Conservation (phyloP, 1,140 invertebrate genomes). For the Ostrea denselamellosa region DNA sequence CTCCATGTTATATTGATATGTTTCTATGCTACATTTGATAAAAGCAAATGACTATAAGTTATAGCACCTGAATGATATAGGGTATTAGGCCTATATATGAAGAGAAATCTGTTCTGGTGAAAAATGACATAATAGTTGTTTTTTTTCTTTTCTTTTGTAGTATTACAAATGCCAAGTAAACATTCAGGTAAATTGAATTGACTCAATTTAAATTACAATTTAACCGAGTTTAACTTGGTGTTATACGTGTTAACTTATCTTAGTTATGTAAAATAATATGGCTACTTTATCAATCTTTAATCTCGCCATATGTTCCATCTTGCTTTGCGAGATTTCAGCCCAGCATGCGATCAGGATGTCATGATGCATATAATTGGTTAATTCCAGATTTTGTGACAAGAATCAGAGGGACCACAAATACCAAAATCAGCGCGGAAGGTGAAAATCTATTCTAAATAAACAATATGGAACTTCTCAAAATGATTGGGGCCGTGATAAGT, state of each 20-base stretch:
- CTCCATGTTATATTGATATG: too few species aligned
- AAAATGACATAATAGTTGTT: too few species aligned
- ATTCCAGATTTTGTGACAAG: constrained; percentile 25
- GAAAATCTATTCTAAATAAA: background rate
- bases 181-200: background rate
- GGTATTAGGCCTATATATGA: too few species aligned
- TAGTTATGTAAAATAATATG: constrained; percentile 29
- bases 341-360: background rate
- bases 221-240: background rate
- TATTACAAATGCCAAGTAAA: too few species aligned
- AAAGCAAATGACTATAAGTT: too few species aligned
- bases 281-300: background rate
- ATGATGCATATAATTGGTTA: constrained; percentile 15
- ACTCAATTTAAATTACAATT: background rate
- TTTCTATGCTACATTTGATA: too few species aligned
- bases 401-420: background rate
- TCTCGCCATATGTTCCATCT: background rate
- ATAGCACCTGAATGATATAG: too few species aligned
- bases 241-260: background rate
- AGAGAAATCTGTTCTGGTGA: too few species aligned
- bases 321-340: background rate
- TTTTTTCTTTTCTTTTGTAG: too few species aligned
- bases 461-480: constrained; percentile 17
- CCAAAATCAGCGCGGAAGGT: background rate
- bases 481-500: background rate